phyloP scores from a whole-genome alignment of 2,888 invertebrate species.

The Julus scanicus region DNA sequence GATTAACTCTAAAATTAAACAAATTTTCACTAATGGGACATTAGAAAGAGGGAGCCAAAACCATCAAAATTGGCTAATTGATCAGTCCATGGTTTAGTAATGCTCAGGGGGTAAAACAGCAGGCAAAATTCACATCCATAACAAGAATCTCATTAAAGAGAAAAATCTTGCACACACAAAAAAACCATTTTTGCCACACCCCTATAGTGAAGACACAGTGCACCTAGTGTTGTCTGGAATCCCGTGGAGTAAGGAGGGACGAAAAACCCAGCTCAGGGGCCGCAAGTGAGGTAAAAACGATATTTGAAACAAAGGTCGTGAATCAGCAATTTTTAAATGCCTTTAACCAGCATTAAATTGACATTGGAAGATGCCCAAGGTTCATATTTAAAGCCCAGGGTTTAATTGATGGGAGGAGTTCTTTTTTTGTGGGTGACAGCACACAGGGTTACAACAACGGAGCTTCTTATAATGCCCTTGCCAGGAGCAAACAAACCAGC shows the following conservation, averaged over 20 bases:
- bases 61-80: not conserved
- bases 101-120: not conserved
- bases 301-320: not conserved
- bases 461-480: not conserved
- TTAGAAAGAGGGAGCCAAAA: not conserved
- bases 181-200: not conserved
- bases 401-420: not conserved
- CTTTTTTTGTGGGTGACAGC: too few relatives aligned
- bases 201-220: not conserved
- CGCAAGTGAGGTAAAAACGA: not conserved
- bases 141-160: not conserved
- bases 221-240: not conserved
- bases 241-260: not conserved
- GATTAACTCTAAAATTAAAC: not conserved
- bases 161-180: not conserved
- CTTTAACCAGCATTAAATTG: not conserved
- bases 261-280: not conserved
- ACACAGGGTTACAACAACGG: not conserved
- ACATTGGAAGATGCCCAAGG: not conserved
- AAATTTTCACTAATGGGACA: not conserved
- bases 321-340: not conserved
- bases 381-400: not conserved
- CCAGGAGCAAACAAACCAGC: not conserved
- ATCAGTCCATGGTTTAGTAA: not conserved
- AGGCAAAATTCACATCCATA: not conserved